Conservation (phyloP, 2,113 vertebrate genomes). For the Brachyistius frenatus region DNA sequence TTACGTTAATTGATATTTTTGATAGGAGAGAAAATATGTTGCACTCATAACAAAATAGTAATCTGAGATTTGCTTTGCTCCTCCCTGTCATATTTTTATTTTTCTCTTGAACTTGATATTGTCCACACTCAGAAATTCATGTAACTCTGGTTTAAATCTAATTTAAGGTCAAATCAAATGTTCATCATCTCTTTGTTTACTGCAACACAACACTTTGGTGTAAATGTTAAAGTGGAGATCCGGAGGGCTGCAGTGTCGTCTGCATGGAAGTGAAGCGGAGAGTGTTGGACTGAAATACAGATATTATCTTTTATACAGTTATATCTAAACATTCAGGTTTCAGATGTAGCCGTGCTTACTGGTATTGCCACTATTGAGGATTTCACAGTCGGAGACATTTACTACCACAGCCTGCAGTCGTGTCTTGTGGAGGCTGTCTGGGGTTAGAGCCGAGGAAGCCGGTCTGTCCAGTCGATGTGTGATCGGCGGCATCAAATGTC, state of each 20-base stretch:
- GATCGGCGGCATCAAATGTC: conserved; percentile 56
- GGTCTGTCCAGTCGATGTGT: conserved; percentile 49
- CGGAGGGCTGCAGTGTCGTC: background rate
- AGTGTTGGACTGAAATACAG: background rate
- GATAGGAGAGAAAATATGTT: background rate
- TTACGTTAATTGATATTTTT: background rate
- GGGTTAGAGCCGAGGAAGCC: conserved; percentile 49
- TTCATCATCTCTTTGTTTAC: conserved; percentile 34
- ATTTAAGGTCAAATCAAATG: conserved; percentile 30
- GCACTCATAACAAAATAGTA: background rate
- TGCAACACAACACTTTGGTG: conserved; percentile 11
- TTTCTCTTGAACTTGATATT: background rate
- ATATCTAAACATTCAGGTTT: conserved; percentile 28
- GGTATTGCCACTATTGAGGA: conserved; percentile 33
- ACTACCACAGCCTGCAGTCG: conserved; percentile 13
- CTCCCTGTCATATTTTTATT: background rate
- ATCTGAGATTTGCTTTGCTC: background rate
- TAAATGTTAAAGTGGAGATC: conserved; percentile 36
- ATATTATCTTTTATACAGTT: conserved; percentile 9
- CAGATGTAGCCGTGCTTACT: background rate
- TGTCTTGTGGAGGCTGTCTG: conserved; percentile 42
- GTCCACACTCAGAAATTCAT: background rate
- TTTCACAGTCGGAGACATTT: conserved; percentile 27
- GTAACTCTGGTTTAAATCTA: conserved; percentile 8
- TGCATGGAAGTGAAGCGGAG: background rate